These are phyloP conservation scores for Xyliphius kryptos DNA, from an alignment of 2,113 vertebrate species.

Conservation along the genomic window DNA sequence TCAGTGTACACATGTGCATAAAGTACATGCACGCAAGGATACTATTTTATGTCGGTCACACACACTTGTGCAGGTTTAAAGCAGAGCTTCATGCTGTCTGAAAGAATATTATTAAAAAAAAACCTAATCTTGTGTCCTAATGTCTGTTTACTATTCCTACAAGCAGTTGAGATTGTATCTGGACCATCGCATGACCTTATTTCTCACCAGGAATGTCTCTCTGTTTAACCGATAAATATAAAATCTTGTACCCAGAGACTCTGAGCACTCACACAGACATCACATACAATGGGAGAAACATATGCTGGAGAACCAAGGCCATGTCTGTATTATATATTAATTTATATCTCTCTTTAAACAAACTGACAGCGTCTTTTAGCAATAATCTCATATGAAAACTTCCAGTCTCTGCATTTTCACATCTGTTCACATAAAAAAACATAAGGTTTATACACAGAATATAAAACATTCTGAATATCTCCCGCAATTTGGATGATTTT, in stretches of 20 bases:
- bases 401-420: constrained; percentile 28
- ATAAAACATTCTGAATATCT: constrained; percentile 24
- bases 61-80: constrained; percentile 39
- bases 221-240: neutral
- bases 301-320: constrained; percentile 24
- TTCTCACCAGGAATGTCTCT: neutral
- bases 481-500: constrained; percentile 15
- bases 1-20: too few relatives aligned
- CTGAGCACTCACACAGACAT: constrained; percentile 1
- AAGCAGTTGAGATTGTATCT: neutral
- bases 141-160: neutral
- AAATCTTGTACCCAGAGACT: neutral
- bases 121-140: constrained; percentile 44
- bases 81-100: constrained; percentile 34
- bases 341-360: constrained; percentile 34
- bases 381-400: constrained; percentile 21
- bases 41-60: too few relatives aligned
- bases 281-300: constrained; percentile 18
- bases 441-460: constrained; percentile 22
- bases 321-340: constrained; percentile 38
- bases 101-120: constrained; percentile 30
- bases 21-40: too few relatives aligned
- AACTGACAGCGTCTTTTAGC: constrained; percentile 35
- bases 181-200: neutral
- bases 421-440: constrained; percentile 21